Base-by-base conservation (phyloP, 2,888 invertebrate species). In the Plebejus melissa region DNA sequence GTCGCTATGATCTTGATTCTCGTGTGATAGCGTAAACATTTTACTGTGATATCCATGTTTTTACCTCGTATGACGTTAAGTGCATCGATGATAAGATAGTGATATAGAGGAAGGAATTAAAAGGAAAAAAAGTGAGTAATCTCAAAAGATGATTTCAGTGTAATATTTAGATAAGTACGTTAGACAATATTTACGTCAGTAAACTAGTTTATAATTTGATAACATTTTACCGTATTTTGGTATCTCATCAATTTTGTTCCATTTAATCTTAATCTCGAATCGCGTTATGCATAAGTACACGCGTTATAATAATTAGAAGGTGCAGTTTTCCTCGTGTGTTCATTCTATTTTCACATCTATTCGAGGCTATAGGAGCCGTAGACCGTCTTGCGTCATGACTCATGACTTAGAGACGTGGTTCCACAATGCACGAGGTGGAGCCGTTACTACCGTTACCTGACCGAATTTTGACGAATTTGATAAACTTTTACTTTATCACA, bases 381-480 rank as follows among this genome's bases (percentile, higher is more conserved):
- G 79, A 76, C 72, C 65, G 50, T 69, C 77, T 78, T 80, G 77
- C 80, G 80, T 78, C 78, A 79, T 65, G 65, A 65, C 75, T 78
- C 58, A 79, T 65, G 65, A 65, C 75, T 78, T 54, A 36, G 77
- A 78, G 78, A 75, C 69, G 76, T 75, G 69, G 76, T 76, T 75
- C 77, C 77, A 75, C 77, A 76, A 77, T 79, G 78, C 79, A 69
- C 76, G 69, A 77, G 77, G 79, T 79, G 79, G 79, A 79, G 78
- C 81, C 81, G 82, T 82, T 82, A 81, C 78, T 69, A 74, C 82
- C 81, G 82, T 81, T 82, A 82, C 77, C 76, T 81, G 81, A 80
- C 82, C 82, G 80, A 78, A 75, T 80, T 81, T 80, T 78, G 32
- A 77, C 79, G 38, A 81, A 79, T 77, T 80, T 81, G 77, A 75